Evolutionary conservation across 1,140 invertebrate species (phyloP).

Genomic region (Stegodyphus mimosarum): DNA sequence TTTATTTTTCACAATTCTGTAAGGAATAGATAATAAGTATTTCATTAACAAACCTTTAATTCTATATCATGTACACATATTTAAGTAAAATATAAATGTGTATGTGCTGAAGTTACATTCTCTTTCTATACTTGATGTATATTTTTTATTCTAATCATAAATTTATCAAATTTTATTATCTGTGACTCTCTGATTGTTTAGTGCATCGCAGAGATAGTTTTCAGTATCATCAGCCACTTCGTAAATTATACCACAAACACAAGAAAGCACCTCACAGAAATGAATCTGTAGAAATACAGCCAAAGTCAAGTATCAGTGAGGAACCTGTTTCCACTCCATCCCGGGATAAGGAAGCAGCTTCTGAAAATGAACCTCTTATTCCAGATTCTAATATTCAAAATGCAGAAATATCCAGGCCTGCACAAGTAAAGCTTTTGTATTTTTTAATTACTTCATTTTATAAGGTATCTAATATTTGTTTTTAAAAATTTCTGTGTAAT

Average conservation of each 20-base stretch:
- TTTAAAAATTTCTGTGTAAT: too few relatives aligned
- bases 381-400: slow-evolving; percentile 22
- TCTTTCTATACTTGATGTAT: background rate
- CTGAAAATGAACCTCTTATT: slow-evolving; percentile 64
- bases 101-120: background rate
- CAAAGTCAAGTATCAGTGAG: background rate
- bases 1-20: background rate
- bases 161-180: background rate
- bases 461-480: too few relatives aligned
- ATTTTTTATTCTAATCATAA: background rate
- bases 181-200: slow-evolving; percentile 63
- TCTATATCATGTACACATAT: background rate
- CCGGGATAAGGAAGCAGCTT: slow-evolving; percentile 15
- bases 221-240: slow-evolving; percentile 76
- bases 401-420: too few relatives aligned
- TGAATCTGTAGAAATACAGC: background rate
- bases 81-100: background rate
- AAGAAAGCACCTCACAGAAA: slow-evolving; percentile 63
- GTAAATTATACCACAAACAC: slow-evolving; percentile 68
- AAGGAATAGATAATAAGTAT: background rate
- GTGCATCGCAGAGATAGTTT: slow-evolving; percentile 77
- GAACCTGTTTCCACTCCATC: background rate
- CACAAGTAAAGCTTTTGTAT: too few relatives aligned
- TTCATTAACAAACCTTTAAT: background rate
- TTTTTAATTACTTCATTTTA: too few relatives aligned